These are phyloP conservation scores for Turnix velox DNA, from an alignment of 2,113 vertebrate species.

Conservation along the genomic window DNA sequence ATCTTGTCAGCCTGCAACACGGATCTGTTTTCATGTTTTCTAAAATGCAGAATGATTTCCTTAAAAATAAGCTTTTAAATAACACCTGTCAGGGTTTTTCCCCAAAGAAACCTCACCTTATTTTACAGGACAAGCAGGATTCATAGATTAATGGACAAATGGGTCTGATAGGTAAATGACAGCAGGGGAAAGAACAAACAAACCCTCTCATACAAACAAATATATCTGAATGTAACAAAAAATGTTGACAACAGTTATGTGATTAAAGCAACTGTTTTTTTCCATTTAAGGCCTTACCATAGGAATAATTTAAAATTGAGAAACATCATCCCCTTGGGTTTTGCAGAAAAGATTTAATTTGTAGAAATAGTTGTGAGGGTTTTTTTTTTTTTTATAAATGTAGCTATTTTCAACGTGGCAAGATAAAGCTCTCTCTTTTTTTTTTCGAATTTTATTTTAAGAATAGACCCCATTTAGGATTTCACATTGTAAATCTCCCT, in stretches of 20 bases:
- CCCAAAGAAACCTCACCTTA: neutral
- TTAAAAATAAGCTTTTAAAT: neutral
- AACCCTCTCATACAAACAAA: conserved; percentile 33
- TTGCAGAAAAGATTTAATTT: conserved; percentile 53
- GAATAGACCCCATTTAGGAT: conserved; percentile 63
- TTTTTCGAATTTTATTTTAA: conserved; percentile 65
- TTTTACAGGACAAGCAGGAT: conserved; percentile 5
- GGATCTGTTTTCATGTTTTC: neutral
- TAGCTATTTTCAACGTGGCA: conserved; percentile 38
- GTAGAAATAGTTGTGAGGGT: neutral
- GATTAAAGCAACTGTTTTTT: conserved; percentile 39
- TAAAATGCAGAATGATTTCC: neutral
- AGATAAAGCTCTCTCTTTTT: conserved; percentile 38
- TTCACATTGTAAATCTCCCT: conserved; percentile 72
- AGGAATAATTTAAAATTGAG: conserved; percentile 42
- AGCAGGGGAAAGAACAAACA: conserved; percentile 9
- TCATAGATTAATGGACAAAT: neutral
- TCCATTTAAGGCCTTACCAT: conserved; percentile 32
- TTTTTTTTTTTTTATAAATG: neutral
- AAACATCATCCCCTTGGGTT: conserved; percentile 50
- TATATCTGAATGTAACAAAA: neutral
- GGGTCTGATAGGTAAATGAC: conserved; percentile 2
- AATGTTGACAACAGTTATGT: conserved; percentile 17
- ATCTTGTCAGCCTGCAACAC: neutral
- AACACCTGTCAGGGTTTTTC: neutral